A percentile compares a stretch with the other conserved stretches of the same genome.
Conservation (phyloP, 2,113 vertebrate species). For the Ovibos moschatus region DNA sequence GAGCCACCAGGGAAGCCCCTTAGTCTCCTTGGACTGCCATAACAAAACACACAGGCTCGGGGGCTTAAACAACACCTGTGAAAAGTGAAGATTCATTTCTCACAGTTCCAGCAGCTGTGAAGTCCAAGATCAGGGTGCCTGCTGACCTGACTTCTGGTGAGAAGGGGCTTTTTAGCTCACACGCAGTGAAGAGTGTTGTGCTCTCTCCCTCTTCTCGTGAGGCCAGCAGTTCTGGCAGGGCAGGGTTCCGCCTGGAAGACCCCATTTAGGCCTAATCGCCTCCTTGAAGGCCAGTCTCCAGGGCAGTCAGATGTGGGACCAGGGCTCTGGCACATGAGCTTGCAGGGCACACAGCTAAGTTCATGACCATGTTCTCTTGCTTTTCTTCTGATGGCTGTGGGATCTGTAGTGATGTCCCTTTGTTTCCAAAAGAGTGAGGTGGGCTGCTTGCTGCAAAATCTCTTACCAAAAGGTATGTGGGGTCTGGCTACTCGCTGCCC, state of each 20-base stretch:
- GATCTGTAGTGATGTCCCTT: background rate
- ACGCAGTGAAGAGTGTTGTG: background rate
- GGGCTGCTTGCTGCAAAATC: background rate
- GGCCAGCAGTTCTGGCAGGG: background rate
- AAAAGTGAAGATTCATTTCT: background rate
- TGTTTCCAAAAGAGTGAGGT: background rate
- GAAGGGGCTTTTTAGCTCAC: background rate
- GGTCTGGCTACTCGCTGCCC: background rate
- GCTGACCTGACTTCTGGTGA: background rate
- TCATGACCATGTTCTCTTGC: background rate
- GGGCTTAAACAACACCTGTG: background rate
- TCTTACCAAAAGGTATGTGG: background rate
- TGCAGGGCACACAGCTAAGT: background rate
- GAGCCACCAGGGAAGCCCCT: background rate
- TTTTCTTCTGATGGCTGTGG: background rate
- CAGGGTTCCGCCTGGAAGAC: background rate
- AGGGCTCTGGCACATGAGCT: background rate
- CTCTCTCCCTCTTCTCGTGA: background rate
- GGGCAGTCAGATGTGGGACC: background rate
- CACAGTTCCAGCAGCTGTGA: background rate
- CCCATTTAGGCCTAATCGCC: background rate
- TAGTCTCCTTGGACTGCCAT: background rate
- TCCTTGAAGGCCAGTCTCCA: background rate
- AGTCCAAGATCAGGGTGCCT: background rate
- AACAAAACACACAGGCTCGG: background rate